Conservation (phyloP, 2,113 vertebrate species). For the Benitochromis conjunctus region DNA sequence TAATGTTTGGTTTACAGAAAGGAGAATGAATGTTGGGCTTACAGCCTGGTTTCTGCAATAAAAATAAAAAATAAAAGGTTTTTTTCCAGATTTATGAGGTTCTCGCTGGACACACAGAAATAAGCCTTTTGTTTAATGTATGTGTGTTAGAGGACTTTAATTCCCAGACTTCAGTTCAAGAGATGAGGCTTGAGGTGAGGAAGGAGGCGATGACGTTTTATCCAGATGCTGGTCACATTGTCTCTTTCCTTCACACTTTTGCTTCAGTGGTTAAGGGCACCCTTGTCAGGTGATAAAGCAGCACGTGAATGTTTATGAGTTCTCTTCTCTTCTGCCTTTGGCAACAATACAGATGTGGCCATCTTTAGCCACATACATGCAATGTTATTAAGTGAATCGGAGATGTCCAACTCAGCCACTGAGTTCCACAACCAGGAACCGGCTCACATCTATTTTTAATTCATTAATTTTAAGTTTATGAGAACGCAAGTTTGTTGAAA, state of each 20-base stretch:
- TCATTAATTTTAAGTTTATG: background rate
- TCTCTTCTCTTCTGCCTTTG: background rate
- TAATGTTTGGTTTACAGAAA: background rate
- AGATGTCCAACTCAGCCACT: no score
- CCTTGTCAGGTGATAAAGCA: background rate
- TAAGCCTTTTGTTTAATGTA: background rate
- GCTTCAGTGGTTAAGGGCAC: background rate
- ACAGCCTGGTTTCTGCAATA: background rate
- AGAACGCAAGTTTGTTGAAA: background rate
- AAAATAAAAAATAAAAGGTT: background rate
- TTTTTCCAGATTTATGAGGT: background rate
- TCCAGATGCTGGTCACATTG: background rate
- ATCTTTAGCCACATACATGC: background rate
- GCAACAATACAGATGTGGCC: background rate
- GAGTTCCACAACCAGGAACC: rapidly evolving
- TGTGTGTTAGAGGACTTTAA: background rate
- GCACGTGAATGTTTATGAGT: background rate
- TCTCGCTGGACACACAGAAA: background rate
- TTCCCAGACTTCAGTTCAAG: background rate
- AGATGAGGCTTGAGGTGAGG: rapidly evolving
- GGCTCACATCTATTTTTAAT: background rate
- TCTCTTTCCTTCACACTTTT: background rate
- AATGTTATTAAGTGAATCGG: background rate
- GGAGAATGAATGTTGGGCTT: rapidly evolving
- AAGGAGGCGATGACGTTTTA: background rate